phyloP scores from a whole-genome alignment of 2,888 invertebrate genomes.

The Epiblema foenella region DNA sequence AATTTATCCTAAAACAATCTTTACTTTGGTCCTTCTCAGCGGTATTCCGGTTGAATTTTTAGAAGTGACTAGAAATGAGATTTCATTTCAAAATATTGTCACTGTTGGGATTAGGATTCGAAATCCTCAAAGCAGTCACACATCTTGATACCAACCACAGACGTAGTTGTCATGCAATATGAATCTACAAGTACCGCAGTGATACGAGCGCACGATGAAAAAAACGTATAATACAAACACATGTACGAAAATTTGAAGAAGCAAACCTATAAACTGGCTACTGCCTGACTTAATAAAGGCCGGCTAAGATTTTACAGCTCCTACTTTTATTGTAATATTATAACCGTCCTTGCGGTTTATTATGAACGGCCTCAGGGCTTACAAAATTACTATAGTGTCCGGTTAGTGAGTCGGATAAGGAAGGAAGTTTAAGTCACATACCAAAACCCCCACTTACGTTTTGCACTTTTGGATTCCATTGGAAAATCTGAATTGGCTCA shows the following conservation, averaged over 20 bases:
- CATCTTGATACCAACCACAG: too few species aligned
- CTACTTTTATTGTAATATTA: background rate
- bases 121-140: too few species aligned
- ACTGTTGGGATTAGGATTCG: too few species aligned
- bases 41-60: too few species aligned
- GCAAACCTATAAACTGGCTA: background rate
- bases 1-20: background rate
- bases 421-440: slow-evolving; percentile 29
- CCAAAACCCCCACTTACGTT: slow-evolving; percentile 2
- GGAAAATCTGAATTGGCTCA: background rate
- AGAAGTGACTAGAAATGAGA: too few species aligned
- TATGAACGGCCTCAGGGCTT: slow-evolving; percentile 17
- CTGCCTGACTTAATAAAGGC: background rate
- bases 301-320: too few species aligned
- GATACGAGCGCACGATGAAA: too few species aligned
- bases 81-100: too few species aligned
- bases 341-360: slow-evolving; percentile 14
- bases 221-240: too few species aligned
- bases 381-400: slow-evolving; percentile 13
- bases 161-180: too few species aligned
- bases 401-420: slow-evolving; percentile 17
- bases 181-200: too few species aligned
- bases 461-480: slow-evolving; percentile 4
- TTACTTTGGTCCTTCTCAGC: too few species aligned
- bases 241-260: background rate